These are phyloP conservation scores for Tinamus guttatus DNA, from an alignment of 2,113 vertebrate genomes.

Conservation along the genomic window DNA sequence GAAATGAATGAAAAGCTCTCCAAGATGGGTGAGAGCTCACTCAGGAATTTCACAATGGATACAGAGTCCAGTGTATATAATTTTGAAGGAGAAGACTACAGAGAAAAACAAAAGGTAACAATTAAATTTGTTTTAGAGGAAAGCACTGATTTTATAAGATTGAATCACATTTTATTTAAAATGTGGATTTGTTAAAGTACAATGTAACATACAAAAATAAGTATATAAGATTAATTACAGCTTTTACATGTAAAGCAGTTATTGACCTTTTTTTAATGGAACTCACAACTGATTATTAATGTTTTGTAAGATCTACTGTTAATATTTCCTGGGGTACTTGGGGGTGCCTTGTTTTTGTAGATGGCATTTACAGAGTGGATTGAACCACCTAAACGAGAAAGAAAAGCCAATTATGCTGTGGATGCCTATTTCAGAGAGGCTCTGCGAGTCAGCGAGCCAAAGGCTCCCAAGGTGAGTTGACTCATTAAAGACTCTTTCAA, in stretches of 20 bases:
- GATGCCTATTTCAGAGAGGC: conserved; percentile 98
- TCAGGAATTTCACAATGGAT: conserved; percentile 98
- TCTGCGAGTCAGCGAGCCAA: conserved; percentile 96
- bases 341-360: conserved; percentile 61
- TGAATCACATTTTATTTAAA: background rate
- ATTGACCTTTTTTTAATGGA: background rate
- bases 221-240: background rate
- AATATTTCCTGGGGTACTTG: background rate
- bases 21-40: conserved; percentile 92
- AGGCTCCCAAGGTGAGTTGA: conserved; percentile 93
- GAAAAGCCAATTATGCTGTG: conserved; percentile 98
- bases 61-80: conserved; percentile 97
- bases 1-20: conserved; percentile 97
- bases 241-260: background rate
- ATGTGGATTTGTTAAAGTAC: background rate
- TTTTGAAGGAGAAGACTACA: conserved; percentile 98
- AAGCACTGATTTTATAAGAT: background rate
- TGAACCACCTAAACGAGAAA: conserved; percentile 95
- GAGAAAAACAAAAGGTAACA: conserved; percentile 98
- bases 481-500: background rate
- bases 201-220: background rate
- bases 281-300: background rate
- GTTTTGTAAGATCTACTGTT: background rate
- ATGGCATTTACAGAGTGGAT: conserved; percentile 98
- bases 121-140: background rate